Evolutionary conservation across 2,113 vertebrate species (phyloP).

Genomic region (Pituophis catenifer): DNA sequence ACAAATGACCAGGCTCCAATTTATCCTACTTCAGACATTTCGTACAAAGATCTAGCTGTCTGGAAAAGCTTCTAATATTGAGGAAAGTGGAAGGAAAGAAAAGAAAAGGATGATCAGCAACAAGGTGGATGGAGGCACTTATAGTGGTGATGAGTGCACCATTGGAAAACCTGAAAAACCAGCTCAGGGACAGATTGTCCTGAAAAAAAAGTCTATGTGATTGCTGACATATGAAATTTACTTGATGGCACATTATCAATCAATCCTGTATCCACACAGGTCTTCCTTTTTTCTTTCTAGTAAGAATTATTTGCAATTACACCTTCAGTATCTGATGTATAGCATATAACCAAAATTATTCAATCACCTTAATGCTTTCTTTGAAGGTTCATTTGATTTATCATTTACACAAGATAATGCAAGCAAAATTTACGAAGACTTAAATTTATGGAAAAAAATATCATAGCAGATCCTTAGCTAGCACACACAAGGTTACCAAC

Average conservation of each 20-base stretch:
- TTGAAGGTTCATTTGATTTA: conserved; percentile 46
- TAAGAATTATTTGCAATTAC: neutral
- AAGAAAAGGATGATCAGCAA: neutral
- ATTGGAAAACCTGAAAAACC: neutral
- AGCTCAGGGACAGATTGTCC: neutral
- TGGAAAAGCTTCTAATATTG: neutral
- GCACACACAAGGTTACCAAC: conserved; percentile 23
- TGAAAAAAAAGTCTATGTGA: neutral
- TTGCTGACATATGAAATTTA: neutral
- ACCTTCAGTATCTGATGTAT: neutral
- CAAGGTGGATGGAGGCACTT: neutral
- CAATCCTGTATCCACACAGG: neutral
- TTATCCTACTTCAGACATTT: neutral
- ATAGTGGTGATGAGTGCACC: neutral
- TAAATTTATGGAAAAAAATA: conserved; percentile 32
- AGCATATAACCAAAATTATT: conserved; percentile 26
- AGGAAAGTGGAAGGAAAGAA: neutral
- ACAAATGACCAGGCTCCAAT: neutral
- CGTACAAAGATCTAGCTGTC: neutral
- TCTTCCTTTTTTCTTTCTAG: neutral
- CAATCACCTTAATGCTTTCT: conserved; percentile 24
- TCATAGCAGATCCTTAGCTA: conserved; percentile 12
- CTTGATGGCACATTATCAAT: neutral
- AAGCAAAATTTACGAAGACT: conserved; percentile 37
- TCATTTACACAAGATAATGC: conserved; percentile 27